phyloP scores from a whole-genome alignment of 2,888 invertebrate genomes.

The Limnephilus rhombicus region DNA sequence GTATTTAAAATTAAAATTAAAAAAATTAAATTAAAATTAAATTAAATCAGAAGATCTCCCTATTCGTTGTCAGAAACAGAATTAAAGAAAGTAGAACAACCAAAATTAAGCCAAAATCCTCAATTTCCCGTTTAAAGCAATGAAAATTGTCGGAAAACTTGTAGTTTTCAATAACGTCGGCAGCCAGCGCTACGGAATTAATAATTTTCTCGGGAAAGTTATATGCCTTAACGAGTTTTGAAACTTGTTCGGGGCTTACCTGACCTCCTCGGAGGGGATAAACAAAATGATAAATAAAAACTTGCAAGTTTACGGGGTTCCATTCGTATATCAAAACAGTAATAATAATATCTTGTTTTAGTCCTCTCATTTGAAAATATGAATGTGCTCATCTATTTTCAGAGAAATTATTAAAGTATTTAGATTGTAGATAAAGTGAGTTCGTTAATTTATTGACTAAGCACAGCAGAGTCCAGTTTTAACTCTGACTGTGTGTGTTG shows the following conservation, averaged over 20 bases:
- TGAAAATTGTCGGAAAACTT: slow-evolving; percentile 9
- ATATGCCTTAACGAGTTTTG: slow-evolving; percentile 22
- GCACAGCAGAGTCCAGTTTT: no score
- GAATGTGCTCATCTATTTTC: background rate
- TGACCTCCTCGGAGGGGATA: background rate
- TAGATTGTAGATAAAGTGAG: no score
- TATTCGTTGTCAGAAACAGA: background rate
- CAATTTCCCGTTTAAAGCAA: background rate
- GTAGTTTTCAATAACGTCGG: slow-evolving; percentile 10
- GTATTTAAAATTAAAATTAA: no score
- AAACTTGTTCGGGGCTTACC: background rate
- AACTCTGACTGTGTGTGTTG: no score
- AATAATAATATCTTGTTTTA: background rate
- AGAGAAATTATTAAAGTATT: background rate
- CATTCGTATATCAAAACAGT: background rate
- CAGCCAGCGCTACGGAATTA: slow-evolving; percentile 4
- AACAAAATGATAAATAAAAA: slow-evolving; percentile 1
- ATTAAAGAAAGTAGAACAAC: background rate
- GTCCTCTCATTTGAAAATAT: background rate
- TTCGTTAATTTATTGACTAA: no score
- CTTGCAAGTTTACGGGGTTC: background rate
- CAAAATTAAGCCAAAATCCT: background rate
- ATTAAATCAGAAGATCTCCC: background rate
- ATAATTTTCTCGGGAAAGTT: slow-evolving; percentile 26
- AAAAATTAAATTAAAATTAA: no score